Evolutionary conservation across 2,113 vertebrate species (phyloP).

Genomic region (Echinops telfairi): DNA sequence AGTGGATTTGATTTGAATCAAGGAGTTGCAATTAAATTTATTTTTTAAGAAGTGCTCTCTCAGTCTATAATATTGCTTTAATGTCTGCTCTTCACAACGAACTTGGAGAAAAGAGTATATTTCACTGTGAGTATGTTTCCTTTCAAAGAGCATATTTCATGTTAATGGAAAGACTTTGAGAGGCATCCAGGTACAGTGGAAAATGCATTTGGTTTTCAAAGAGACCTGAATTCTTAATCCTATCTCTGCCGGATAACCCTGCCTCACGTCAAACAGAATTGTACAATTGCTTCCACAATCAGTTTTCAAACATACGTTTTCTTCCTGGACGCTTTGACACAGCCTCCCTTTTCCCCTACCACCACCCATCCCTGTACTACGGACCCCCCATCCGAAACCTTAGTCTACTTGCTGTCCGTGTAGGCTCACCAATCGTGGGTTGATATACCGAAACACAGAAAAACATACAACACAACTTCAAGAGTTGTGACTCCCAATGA

Average conservation of each 20-base stretch:
- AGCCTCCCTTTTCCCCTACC: not conserved
- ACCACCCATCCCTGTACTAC: too few relatives aligned
- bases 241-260: not conserved
- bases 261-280: too few relatives aligned
- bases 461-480: too few relatives aligned
- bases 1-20: slow-evolving; percentile 73
- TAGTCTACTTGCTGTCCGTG: too few relatives aligned
- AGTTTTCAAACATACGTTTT: too few relatives aligned
- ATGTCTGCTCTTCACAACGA: slow-evolving; percentile 66
- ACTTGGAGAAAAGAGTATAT: slow-evolving; percentile 54
- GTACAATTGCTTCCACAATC: too few relatives aligned
- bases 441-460: too few relatives aligned
- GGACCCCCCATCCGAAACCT: too few relatives aligned
- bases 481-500: too few relatives aligned
- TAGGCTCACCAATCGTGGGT: too few relatives aligned
- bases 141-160: slow-evolving; percentile 50
- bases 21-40: slow-evolving; percentile 79
- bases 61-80: slow-evolving; percentile 56
- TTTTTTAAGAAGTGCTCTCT: slow-evolving; percentile 76
- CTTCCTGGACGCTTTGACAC: not conserved
- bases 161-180: slow-evolving; percentile 52
- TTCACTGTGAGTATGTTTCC: slow-evolving; percentile 65
- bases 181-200: not conserved
- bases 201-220: slow-evolving; percentile 10
- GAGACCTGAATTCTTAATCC: not conserved